These are phyloP conservation scores for Sciaenops ocellatus DNA, from an alignment of 2,797 vertebrate genomes.

Conservation along the genomic window DNA sequence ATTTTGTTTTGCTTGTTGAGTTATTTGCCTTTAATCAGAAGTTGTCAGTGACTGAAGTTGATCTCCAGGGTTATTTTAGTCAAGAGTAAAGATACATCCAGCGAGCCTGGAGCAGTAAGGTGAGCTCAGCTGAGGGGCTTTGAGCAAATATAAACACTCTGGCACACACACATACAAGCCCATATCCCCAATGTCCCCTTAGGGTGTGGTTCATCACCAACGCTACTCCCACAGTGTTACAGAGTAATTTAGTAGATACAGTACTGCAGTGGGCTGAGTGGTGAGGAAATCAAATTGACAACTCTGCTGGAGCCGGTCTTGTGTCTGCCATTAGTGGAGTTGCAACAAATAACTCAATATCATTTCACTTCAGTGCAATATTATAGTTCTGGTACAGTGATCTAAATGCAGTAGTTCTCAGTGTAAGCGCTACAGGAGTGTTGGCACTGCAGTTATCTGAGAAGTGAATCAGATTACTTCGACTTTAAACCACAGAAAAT, in stretches of 20 bases:
- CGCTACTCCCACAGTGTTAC: conserved; percentile 37
- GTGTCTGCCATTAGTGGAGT: conserved; percentile 58
- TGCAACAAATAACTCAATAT: conserved; percentile 75
- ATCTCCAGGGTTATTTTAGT: conserved; percentile 65
- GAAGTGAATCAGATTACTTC: conserved; percentile 57
- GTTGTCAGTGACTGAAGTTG: conserved; percentile 37
- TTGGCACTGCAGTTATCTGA: conserved; percentile 53
- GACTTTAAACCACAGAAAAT: conserved; percentile 39
- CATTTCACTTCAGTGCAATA: conserved; percentile 64
- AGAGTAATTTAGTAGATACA: conserved; percentile 45
- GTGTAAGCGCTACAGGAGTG: conserved; percentile 54
- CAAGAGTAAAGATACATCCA: conserved; percentile 41
- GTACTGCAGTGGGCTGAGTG: conserved; percentile 46
- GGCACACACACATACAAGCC: conserved; percentile 27
- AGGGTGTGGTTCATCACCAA: conserved; percentile 58
- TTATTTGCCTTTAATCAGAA: conserved; percentile 47
- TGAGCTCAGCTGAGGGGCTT: conserved; percentile 63
- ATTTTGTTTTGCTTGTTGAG: conserved; percentile 35
- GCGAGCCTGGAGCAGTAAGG: conserved; percentile 48
- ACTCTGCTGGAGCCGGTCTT: conserved; percentile 48
- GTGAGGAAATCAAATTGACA: conserved; percentile 71
- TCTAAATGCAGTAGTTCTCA: conserved; percentile 55
- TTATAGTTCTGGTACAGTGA: conserved; percentile 53
- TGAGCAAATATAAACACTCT: conserved; percentile 67
- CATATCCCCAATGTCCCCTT: conserved; percentile 36